Percentiles rank a stretch among this genome's conserved stretches.
Evolutionary conservation across 2,797 vertebrate species (phyloP).

Genomic region (Platyrinchus mystaceus): DNA sequence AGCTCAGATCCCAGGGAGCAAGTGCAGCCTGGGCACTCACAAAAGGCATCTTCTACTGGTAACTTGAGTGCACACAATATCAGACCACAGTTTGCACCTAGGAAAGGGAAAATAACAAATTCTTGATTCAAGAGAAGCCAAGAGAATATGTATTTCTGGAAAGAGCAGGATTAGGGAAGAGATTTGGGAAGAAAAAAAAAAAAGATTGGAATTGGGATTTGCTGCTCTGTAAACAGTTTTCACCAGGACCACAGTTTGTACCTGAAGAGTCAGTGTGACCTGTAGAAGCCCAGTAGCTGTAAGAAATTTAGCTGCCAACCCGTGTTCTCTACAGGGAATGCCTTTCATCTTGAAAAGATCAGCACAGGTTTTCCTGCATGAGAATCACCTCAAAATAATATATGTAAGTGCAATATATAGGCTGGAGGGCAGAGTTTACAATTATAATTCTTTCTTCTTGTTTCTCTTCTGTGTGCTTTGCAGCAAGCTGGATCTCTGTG

Average conservation of each 20-base stretch:
- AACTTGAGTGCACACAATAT: not conserved
- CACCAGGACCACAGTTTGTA: not conserved
- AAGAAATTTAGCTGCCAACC: not conserved
- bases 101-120: not conserved
- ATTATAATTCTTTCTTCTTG: not conserved
- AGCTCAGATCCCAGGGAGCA: not conserved
- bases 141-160: not conserved
- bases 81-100: not conserved
- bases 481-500: not conserved
- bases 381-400: not conserved
- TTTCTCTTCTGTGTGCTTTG: slow-evolving; percentile 28
- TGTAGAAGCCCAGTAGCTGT: not conserved
- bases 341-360: not conserved
- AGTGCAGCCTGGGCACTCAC: not conserved
- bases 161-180: not conserved
- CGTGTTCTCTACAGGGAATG: not conserved
- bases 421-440: not conserved
- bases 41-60: not conserved
- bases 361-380: not conserved
- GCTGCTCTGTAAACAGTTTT: not conserved
- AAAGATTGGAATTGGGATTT: not conserved
- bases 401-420: not conserved
- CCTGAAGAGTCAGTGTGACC: not conserved
- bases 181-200: not conserved
- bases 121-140: not conserved